A percentile compares a stretch with the other conserved stretches of the same genome.
These are phyloP conservation scores for Metopolophium dirhodum DNA, from an alignment of 1,140 invertebrate genomes.

Conservation along the genomic window DNA sequence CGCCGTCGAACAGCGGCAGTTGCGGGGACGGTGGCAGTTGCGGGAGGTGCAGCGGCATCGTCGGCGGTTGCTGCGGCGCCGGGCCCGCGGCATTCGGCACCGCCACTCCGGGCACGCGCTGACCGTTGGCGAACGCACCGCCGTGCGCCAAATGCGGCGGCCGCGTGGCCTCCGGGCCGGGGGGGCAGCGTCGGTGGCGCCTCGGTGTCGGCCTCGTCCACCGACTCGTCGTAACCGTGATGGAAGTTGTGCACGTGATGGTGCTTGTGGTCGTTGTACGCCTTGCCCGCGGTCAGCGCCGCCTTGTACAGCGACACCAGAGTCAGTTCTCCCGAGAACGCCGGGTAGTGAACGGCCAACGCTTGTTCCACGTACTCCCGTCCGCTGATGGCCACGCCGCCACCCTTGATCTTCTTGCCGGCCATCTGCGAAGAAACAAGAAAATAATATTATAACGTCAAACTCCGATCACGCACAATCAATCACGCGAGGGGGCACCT, in stretches of 20 bases:
- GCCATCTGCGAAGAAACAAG: slow-evolving; percentile 69
- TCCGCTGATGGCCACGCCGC: slow-evolving; percentile 75
- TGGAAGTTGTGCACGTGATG: slow-evolving; percentile 80
- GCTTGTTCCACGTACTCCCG: slow-evolving; percentile 72
- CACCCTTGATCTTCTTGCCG: slow-evolving; percentile 76
- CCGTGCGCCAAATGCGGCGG: slow-evolving; percentile 48
- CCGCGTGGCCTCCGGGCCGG: not conserved
- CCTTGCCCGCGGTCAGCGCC: slow-evolving; percentile 79
- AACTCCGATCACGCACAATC: not conserved
- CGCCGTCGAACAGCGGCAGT: not conserved
- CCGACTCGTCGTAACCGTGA: slow-evolving; percentile 66
- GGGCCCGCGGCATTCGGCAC: not conserved
- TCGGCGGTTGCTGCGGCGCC: not conserved
- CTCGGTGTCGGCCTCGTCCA: slow-evolving; percentile 38
- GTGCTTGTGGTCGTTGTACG: slow-evolving; percentile 82
- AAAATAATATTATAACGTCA: not conserved
- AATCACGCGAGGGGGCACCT: not conserved
- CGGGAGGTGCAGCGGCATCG: not conserved
- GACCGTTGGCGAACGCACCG: slow-evolving; percentile 27
- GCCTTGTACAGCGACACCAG: slow-evolving; percentile 79
- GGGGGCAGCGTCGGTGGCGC: not conserved
- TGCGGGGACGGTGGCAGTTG: not conserved
- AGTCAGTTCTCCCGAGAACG: slow-evolving; percentile 71
- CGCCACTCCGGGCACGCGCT: not conserved
- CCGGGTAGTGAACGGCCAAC: slow-evolving; percentile 67